phyloP scores from a whole-genome alignment of 2,113 vertebrate genomes.

The Ariopsis seemanni region DNA sequence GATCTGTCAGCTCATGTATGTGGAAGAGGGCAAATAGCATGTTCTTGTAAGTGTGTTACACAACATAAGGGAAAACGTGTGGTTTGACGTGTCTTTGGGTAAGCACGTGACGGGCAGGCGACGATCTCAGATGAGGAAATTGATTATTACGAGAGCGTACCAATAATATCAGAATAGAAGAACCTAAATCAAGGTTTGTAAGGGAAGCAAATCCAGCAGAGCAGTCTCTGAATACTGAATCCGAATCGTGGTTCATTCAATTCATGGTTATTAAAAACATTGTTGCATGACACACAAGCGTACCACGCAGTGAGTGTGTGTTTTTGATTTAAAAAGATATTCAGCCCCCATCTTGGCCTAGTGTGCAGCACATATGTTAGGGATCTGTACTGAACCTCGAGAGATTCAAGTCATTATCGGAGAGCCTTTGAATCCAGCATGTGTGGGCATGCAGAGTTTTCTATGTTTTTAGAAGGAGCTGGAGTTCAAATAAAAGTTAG shows the following conservation, averaged over 20 bases:
- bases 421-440: conserved; percentile 23
- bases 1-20: too few relatives aligned
- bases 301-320: not conserved
- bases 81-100: too few relatives aligned
- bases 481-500: conserved; percentile 1
- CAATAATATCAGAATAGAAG: not conserved
- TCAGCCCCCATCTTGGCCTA: not conserved
- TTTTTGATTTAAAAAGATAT: not conserved
- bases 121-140: not conserved
- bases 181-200: not conserved
- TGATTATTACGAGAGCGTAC: not conserved
- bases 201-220: not conserved
- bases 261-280: not conserved
- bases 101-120: not conserved
- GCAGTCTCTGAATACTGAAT: not conserved
- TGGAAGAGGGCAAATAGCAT: too few relatives aligned
- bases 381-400: not conserved
- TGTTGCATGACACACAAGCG: not conserved
- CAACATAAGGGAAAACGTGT: too few relatives aligned
- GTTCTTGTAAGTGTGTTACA: too few relatives aligned
- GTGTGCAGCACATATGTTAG: not conserved
- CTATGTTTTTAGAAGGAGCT: not conserved
- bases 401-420: conserved; percentile 39
- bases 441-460: conserved; percentile 38
- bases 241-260: not conserved